phyloP scores from a whole-genome alignment of 2,797 vertebrate species.

The Micromesistius poutassou region DNA sequence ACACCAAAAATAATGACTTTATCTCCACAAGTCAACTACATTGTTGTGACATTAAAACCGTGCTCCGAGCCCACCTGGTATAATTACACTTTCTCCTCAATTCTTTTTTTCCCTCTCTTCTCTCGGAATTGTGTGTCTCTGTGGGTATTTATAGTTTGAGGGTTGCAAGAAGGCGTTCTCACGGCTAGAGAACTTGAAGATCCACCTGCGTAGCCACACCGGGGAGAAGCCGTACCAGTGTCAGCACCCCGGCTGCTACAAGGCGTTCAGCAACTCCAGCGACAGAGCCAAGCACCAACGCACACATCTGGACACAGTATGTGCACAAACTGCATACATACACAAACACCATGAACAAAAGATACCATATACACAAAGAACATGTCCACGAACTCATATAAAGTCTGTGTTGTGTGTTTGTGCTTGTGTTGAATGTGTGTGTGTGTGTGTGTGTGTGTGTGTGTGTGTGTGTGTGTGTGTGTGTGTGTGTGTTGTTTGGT shows the following conservation, averaged over 20 bases:
- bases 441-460: neutral
- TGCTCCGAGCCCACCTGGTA: neutral
- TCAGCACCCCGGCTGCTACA: constrained; percentile 90
- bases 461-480: neutral
- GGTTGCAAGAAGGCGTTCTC: constrained; percentile 97
- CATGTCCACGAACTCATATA: neutral
- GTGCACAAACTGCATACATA: neutral
- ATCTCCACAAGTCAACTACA: neutral
- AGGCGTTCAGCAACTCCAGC: constrained; percentile 98
- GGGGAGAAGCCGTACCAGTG: constrained; percentile 95
- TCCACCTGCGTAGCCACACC: constrained; percentile 94
- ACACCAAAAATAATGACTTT: neutral
- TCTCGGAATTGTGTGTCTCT: neutral
- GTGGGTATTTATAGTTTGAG: constrained; percentile 79
- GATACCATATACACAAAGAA: neutral
- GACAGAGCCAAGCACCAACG: constrained; percentile 97
- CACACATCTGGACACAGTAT: constrained; percentile 93
- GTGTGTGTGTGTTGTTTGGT: constrained; percentile 10
- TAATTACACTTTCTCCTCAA: neutral
- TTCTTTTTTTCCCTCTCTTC: neutral
- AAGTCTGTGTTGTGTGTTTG: neutral
- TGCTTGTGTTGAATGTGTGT: neutral
- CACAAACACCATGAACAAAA: neutral
- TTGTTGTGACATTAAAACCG: neutral
- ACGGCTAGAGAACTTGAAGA: constrained; percentile 95